phyloP scores from a whole-genome alignment of 2,888 invertebrate genomes.

The Agrochola lota region DNA sequence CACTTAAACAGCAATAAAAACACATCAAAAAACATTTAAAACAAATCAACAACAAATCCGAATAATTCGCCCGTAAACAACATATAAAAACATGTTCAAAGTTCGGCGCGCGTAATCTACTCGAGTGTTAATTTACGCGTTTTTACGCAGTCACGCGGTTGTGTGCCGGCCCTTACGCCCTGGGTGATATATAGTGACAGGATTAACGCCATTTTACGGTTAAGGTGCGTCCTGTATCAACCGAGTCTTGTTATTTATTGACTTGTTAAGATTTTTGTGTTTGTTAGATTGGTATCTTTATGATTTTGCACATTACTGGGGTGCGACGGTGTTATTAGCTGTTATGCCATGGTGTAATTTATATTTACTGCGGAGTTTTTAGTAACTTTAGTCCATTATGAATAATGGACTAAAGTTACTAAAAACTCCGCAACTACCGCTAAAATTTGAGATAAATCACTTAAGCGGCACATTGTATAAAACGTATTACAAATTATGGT shows the following conservation, averaged over 20 bases:
- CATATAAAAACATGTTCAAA: slow-evolving; percentile 50
- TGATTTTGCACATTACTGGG: slow-evolving; percentile 33
- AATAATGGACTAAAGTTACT: too few relatives aligned
- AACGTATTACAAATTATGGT: not conserved
- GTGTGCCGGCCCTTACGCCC: slow-evolving; percentile 62
- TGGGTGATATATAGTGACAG: slow-evolving; percentile 66
- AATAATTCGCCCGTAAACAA: slow-evolving; percentile 57
- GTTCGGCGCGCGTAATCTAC: slow-evolving; percentile 51
- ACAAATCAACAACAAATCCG: slow-evolving; percentile 54
- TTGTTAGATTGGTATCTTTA: slow-evolving; percentile 49
- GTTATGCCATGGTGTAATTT: slow-evolving; percentile 1
- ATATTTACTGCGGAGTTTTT: not conserved
- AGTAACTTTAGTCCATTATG: not conserved
- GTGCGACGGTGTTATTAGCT: slow-evolving; percentile 4
- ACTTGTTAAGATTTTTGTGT: slow-evolving; percentile 63
- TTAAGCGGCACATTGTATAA: not conserved
- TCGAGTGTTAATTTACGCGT: slow-evolving; percentile 65
- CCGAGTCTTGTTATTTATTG: slow-evolving; percentile 64
- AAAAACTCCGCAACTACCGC: too few relatives aligned
- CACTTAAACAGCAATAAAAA: slow-evolving; percentile 41
- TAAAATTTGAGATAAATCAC: not conserved
- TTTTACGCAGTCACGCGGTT: slow-evolving; percentile 61
- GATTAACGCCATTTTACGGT: slow-evolving; percentile 64
- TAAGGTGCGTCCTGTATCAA: slow-evolving; percentile 67
- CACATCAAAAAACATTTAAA: slow-evolving; percentile 38